Base-by-base conservation (phyloP, 2,888 invertebrate species). In the Apotomis betuletana region DNA sequence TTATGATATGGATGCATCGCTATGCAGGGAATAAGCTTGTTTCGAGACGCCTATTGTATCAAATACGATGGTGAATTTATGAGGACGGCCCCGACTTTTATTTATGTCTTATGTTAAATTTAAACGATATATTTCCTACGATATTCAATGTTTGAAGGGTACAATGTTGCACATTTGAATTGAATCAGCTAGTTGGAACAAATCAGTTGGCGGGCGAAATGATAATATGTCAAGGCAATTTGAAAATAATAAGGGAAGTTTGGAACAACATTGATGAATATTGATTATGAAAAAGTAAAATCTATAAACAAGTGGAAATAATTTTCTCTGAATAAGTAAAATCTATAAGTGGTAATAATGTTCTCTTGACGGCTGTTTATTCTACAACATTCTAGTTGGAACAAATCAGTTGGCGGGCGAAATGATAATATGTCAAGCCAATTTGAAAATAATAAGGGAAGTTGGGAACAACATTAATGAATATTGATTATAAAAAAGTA, bases 41-140 rank as follows among this genome's bases (percentile, higher is more conserved):
- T 83, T 78, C 75, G 79, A 86, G 86, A 89, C 92, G 91, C 91
- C 91, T 91, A 87, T 87, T 87, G 88, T 86, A 88, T 87, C 85
- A 84, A 85, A 83, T 74, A 59, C 70, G 74, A 74, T 67, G 36
- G 70, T 59, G 73, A 70, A 76, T 79, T 75, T 79, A 77, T 78
- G 73, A 69, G 74, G 71, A 62, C 69, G 62, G 68, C 58, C 74
- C 51, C 64, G 74, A 72, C 73, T 67, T 76, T 74, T 75, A 77
- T 79, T 78, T 78, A 79, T 78, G 77, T 73, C 58, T 72, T 74
- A 73, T 76, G 72, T 76, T 75, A 72, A 70, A 74, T 73, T 67
- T 72, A 59, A 72, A 63, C 72, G 69, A 69, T 69, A 63, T 67
- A 72, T 72, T 52, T 62, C 57, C 72, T 72, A 71, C 71, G 61